Evolutionary conservation across 2,888 invertebrate genomes (phyloP), one percentile per base, ranked within the genome.

Genomic region (Selenia dentaria): DNA sequence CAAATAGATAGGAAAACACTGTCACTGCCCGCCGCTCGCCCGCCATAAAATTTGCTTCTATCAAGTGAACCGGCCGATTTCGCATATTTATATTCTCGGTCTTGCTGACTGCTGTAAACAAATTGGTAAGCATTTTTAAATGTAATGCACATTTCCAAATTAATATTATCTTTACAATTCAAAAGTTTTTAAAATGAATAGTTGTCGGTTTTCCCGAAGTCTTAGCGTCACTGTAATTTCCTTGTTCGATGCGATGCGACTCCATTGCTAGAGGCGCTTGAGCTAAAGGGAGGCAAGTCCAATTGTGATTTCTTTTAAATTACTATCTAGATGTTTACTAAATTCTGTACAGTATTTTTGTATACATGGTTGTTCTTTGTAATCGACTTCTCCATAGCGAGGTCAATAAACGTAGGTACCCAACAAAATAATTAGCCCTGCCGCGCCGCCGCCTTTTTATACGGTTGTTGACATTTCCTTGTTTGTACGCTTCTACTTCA

Each of bases 81-180:
- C 72, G 74, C n/a, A n/a, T n/a, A n/a, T n/a, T n/a, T n/a, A n/a
- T 74, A 67, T 70, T 69, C 67, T 60, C 70, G 0, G 22, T 8
- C 8, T 22, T 22, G 22, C 75, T 71, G 74, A 74, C 74, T 64
- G 79, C 83, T 74, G 84, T 89, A 86, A 88, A 89, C 85, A 88
- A 74, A 70, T 78, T 70, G 65, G 89, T 89, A 62, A 88, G 89
- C 81, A 80, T 60, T 49, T 36, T 42, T n/a, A n/a, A 31, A 31
- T 20, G 29, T 18, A 35, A 10, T 16, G 4, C 16, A 16, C 2
- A 16, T 3, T 16, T 16, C 3, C 16, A 4, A 16, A 4, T 16
- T 16, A 16, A 3, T 4, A 3, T 16, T 16, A 3, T 4, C 4
- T 16, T 16, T 16, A 16, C 4, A 16, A 16, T 16, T 16, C 16